Percentiles rank a stretch among this genome's conserved stretches.
These are phyloP conservation scores for Tribolium castaneum DNA, from an alignment of 1,140 invertebrate species.

Conservation along the genomic window DNA sequence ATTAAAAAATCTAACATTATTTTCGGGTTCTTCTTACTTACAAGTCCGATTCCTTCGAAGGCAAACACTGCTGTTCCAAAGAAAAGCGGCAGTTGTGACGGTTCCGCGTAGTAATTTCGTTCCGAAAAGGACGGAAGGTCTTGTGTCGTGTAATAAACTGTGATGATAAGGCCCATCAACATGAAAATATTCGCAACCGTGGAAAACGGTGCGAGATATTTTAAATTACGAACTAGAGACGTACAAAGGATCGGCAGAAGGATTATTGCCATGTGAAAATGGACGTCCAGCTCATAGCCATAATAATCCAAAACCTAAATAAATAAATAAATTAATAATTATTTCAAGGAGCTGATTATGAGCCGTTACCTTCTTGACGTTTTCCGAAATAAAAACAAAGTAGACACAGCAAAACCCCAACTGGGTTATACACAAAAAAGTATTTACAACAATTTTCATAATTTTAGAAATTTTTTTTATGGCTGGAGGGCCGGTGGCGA, in stretches of 20 bases:
- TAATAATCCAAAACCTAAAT: constrained; percentile 73
- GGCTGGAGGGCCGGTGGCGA: constrained; percentile 74
- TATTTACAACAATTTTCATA: constrained; percentile 76
- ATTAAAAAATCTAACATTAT: too few species aligned
- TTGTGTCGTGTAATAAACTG: constrained; percentile 77
- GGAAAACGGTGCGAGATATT: constrained; percentile 77
- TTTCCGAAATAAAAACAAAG: constrained; percentile 89
- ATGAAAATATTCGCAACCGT: constrained; percentile 76
- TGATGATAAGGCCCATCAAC: constrained; percentile 72
- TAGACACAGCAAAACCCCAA: constrained; percentile 95
- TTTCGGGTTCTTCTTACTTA: constrained; percentile 49
- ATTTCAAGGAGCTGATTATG: neutral
- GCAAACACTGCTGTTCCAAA: constrained; percentile 83
- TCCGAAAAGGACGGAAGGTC: constrained; percentile 69
- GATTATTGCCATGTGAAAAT: constrained; percentile 76
- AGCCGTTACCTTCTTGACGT: constrained; percentile 75
- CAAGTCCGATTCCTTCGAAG: constrained; percentile 79
- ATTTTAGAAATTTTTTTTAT: constrained; percentile 70
- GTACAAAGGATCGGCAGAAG: constrained; percentile 77
- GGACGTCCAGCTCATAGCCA: constrained; percentile 68
- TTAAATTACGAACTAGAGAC: constrained; percentile 80
- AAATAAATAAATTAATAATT: neutral
- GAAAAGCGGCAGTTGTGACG: constrained; percentile 70
- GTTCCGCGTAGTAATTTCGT: constrained; percentile 63
- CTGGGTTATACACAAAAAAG: constrained; percentile 89